These are phyloP conservation scores for Tinea trinotella DNA, from an alignment of 2,888 invertebrate genomes.

Conservation along the genomic window DNA sequence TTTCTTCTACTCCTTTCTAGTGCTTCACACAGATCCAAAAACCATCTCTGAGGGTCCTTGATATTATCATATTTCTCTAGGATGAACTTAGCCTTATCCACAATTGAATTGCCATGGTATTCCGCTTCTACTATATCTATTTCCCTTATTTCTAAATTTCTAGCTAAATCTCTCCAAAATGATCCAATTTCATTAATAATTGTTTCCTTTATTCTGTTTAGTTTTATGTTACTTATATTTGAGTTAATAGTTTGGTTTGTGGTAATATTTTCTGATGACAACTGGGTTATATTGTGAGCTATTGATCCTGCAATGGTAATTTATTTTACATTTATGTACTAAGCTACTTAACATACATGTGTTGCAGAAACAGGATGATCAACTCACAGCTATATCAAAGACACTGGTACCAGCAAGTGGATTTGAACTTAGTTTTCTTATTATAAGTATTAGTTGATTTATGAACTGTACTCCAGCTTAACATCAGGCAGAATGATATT, in stretches of 20 bases:
- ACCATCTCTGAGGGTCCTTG: constrained; percentile 51
- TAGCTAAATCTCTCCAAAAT: constrained; percentile 50
- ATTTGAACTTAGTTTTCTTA: neutral
- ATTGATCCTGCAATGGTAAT: neutral
- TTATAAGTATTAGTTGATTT: neutral
- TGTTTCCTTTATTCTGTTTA: constrained; percentile 39
- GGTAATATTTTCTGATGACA: neutral
- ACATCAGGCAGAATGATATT: neutral
- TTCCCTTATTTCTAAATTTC: constrained; percentile 49
- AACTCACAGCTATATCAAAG: too few species aligned
- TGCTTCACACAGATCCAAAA: constrained; percentile 48
- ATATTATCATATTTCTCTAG: constrained; percentile 35
- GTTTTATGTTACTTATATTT: neutral
- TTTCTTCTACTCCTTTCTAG: constrained; percentile 47
- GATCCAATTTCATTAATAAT: constrained; percentile 48
- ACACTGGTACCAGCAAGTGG: too few species aligned
- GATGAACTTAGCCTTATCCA: constrained; percentile 39
- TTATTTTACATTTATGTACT: too few species aligned
- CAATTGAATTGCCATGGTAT: constrained; percentile 29
- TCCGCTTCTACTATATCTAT: constrained; percentile 49
- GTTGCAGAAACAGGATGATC: too few species aligned
- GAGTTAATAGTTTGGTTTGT: neutral
- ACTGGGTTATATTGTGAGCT: neutral
- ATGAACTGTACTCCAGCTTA: neutral
- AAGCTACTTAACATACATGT: too few species aligned